These are phyloP conservation scores for Merops nubicus DNA, from an alignment of 2,113 vertebrate genomes.

Conservation along the genomic window DNA sequence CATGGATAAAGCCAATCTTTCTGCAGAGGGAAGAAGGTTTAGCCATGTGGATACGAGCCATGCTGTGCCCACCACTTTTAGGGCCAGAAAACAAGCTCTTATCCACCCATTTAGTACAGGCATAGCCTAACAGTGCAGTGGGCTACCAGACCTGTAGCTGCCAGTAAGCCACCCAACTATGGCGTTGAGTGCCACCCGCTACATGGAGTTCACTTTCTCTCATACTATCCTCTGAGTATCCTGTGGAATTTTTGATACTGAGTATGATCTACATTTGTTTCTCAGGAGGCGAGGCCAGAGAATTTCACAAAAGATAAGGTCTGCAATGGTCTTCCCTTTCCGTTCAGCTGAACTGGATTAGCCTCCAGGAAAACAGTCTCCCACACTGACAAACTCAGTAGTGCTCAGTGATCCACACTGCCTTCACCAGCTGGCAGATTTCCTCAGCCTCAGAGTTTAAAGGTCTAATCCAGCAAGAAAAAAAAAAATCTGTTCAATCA, in stretches of 20 bases:
- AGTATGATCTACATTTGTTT: neutral
- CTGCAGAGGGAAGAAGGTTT: neutral
- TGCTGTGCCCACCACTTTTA: neutral
- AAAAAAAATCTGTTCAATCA: neutral
- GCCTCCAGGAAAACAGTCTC: neutral
- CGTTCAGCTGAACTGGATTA: neutral
- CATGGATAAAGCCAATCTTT: neutral
- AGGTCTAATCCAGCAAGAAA: constrained; percentile 9
- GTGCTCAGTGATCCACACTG: neutral
- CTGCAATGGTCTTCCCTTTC: neutral
- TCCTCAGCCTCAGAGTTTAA: neutral
- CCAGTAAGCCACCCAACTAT: neutral
- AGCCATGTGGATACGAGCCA: neutral
- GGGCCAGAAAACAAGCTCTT: neutral
- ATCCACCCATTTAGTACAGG: neutral
- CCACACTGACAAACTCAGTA: neutral
- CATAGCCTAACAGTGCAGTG: neutral
- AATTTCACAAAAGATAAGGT: neutral
- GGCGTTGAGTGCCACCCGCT: neutral
- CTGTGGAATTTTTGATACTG: neutral
- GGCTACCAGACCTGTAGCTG: neutral
- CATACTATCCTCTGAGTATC: neutral
- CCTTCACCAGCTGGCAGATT: constrained; percentile 6
- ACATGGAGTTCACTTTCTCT: neutral
- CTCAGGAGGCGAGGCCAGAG: neutral